Conservation (phyloP, 2,113 vertebrate species). For the Chiloscyllium plagiosum region DNA sequence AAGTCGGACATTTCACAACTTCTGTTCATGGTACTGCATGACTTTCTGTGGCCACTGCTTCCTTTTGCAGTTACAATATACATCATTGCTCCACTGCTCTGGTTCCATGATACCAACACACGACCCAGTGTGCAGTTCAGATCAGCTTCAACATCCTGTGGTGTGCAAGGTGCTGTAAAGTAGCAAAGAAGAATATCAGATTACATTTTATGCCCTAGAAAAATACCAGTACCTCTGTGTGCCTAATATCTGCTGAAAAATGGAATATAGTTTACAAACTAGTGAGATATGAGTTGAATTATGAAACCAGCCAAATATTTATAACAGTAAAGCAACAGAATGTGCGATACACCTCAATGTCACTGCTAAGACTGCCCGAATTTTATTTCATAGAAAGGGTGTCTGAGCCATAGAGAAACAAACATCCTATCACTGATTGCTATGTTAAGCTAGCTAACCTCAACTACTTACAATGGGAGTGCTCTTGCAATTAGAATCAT, state of each 20-base stretch:
- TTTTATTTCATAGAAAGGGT: background rate
- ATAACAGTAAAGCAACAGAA: background rate
- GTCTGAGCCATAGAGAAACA: background rate
- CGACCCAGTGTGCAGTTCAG: constrained; percentile 51
- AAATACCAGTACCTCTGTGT: background rate
- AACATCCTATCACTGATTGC: background rate
- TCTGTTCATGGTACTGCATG: constrained; percentile 45
- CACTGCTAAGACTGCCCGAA: background rate
- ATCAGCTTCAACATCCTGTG: constrained; percentile 45
- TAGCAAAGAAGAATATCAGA: background rate
- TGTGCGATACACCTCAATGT: background rate
- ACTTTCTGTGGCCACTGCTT: constrained; percentile 38
- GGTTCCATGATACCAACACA: constrained; percentile 52
- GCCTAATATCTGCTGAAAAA: background rate
- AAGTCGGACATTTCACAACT: constrained; percentile 48
- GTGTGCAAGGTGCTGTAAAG: constrained; percentile 51
- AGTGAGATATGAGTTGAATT: background rate
- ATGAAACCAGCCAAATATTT: background rate
- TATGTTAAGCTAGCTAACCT: background rate
- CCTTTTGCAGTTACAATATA: constrained; percentile 50
- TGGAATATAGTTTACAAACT: background rate
- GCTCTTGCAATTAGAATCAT: background rate
- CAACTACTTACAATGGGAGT: background rate
- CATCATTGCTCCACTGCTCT: constrained; percentile 41
- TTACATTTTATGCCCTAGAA: background rate